A percentile compares a stretch with the other conserved stretches of the same genome.
phyloP scores from a whole-genome alignment of 2,888 invertebrate genomes.

The Chrysomela aeneicollis region DNA sequence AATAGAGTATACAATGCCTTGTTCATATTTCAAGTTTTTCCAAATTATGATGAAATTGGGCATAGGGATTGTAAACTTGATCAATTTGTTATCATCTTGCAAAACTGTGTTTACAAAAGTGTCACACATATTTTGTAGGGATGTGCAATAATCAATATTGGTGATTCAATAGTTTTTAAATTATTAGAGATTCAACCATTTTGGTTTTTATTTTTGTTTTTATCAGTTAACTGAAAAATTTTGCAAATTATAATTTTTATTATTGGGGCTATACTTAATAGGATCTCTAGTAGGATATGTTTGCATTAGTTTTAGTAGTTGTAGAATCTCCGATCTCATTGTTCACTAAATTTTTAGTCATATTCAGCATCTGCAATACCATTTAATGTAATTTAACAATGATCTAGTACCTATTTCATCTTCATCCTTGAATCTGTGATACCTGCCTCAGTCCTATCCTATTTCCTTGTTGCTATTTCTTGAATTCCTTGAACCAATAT shows the following conservation, averaged over 20 bases:
- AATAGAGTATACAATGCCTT: slow-evolving; percentile 33
- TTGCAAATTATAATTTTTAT: slow-evolving; percentile 34
- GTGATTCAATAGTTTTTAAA: slow-evolving; percentile 41
- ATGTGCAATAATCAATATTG: slow-evolving; percentile 51
- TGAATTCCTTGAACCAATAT: neutral
- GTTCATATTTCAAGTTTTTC: slow-evolving; percentile 28
- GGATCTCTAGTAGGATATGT: slow-evolving; percentile 48
- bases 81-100: slow-evolving; percentile 43
- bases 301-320: slow-evolving; percentile 41
- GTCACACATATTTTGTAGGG: slow-evolving; percentile 44
- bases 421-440: slow-evolving; percentile 55
- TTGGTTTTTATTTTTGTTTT: slow-evolving; percentile 38
- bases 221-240: slow-evolving; percentile 29
- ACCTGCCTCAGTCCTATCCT: slow-evolving; percentile 40
- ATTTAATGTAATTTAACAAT: slow-evolving; percentile 33
- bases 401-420: slow-evolving; percentile 39
- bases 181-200: slow-evolving; percentile 47
- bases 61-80: slow-evolving; percentile 37
- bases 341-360: slow-evolving; percentile 47
- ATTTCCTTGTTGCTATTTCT: slow-evolving; percentile 12
- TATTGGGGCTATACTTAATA: slow-evolving; percentile 44
- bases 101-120: slow-evolving; percentile 34
- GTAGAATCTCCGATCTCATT: slow-evolving; percentile 54
- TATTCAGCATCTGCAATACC: slow-evolving; percentile 43
- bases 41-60: slow-evolving; percentile 14